Base-by-base conservation (phyloP, 2,113 vertebrate species). In the Saccopteryx leptura region DNA sequence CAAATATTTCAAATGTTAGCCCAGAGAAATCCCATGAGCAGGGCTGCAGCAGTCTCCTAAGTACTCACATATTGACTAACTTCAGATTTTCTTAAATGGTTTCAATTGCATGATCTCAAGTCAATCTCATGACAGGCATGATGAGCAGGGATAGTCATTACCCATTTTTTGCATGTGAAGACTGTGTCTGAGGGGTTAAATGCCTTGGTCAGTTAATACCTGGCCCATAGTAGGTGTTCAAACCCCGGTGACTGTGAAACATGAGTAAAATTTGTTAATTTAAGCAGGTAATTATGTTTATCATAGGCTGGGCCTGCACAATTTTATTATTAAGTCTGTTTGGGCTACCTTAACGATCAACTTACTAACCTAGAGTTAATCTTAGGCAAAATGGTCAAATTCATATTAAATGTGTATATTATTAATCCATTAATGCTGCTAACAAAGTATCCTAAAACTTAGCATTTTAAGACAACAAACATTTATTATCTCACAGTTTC, bases 1-100 rank as follows among this genome's bases (percentile, higher is more conserved):
- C 75, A 93, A 86, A 81, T 87, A 86, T 85, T 94, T 90, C 76
- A 91, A 89, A 98, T 94, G 90, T 74, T 68, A 75, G 39, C 24
- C 33, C 91, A 54, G 61, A 87, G 80, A 96, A 93, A 92, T 89
- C 82, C 11, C 83, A 54, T 24, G 65, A 66, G 10, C n/a, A 31
- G 71, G 61, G 52, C 24, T 72, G 24, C 28, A 56, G 21, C 24
- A 18, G 17, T 81, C 7, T 90, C 65, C 33, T 39, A 71, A 91
- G 33, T 87, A 72, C 72, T 88, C 81, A 76, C 1, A 14, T 52
- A 56, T 4, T 87, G 65, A 72, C 92, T 78, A 24, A 52, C 26
- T 90, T 90, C 89, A 84, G 58, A 78, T 66, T 95, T 87, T 88
- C 58, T 50, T 88, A 93, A 95, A 31, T 69, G 85, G n/a, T 95